Evolutionary conservation across 2,113 vertebrate genomes (phyloP).

Genomic region (Paradisaea rubra): DNA sequence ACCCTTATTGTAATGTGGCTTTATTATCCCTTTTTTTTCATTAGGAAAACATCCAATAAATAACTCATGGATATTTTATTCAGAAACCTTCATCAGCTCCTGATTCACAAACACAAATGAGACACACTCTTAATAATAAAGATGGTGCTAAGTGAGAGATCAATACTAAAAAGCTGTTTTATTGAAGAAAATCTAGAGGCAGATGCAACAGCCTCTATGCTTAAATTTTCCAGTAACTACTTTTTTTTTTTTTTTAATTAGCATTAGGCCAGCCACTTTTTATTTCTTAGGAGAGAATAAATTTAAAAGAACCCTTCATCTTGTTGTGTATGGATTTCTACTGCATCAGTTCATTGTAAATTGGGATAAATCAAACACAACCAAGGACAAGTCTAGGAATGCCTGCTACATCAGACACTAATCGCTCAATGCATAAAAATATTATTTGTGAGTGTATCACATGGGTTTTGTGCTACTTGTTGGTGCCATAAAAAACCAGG

Average conservation of each 20-base stretch:
- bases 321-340: neutral
- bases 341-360: neutral
- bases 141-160: neutral
- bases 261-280: neutral
- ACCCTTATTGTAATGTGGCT: neutral
- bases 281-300: constrained; percentile 1
- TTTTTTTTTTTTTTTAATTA: neutral
- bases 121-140: neutral
- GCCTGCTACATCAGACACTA: neutral
- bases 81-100: constrained; percentile 19
- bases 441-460: neutral
- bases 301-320: neutral
- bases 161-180: neutral
- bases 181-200: neutral
- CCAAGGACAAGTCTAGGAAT: neutral
- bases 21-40: neutral
- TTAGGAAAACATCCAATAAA: constrained; percentile 35
- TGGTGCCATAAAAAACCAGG: neutral
- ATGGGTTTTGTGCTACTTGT: neutral
- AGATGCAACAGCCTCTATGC: neutral
- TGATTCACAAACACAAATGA: constrained; percentile 42
- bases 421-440: constrained; percentile 25
- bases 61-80: neutral
- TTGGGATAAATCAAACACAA: neutral
- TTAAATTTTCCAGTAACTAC: neutral